Evolutionary conservation across 2,888 invertebrate species (phyloP).

Genomic region (Apamea sordens): DNA sequence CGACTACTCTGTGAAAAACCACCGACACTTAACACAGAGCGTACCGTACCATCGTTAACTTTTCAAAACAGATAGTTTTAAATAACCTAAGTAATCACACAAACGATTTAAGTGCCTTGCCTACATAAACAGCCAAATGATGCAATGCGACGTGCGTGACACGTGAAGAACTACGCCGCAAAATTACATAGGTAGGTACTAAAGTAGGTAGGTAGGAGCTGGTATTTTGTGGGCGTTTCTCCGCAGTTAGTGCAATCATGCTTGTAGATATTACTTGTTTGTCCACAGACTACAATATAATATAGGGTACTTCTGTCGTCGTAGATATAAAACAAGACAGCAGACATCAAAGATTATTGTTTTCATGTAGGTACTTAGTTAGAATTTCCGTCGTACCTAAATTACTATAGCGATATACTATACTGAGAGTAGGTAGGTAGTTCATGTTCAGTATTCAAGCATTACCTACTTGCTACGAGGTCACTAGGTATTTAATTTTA

Average conservation of each 20-base stretch:
- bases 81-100: background rate
- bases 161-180: background rate
- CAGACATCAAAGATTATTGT: background rate
- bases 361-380: background rate
- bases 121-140: background rate
- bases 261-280: background rate
- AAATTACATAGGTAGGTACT: background rate
- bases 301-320: background rate
- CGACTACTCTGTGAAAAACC: background rate
- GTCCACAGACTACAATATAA: no score
- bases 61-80: background rate
- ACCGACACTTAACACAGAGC: background rate
- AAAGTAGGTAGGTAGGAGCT: background rate
- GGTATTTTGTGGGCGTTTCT: conserved; percentile 27
- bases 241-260: background rate
- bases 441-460: background rate
- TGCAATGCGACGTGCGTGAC: conserved; percentile 19
- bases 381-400: no score
- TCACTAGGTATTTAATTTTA: background rate
- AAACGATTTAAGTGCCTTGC: background rate
- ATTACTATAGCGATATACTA: background rate
- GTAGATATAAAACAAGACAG: background rate
- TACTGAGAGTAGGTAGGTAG: background rate
- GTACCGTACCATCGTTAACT: background rate
- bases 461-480: background rate